These are phyloP conservation scores for Drosophila fungiperda DNA, from an alignment of 2,888 invertebrate genomes.

Conservation along the genomic window DNA sequence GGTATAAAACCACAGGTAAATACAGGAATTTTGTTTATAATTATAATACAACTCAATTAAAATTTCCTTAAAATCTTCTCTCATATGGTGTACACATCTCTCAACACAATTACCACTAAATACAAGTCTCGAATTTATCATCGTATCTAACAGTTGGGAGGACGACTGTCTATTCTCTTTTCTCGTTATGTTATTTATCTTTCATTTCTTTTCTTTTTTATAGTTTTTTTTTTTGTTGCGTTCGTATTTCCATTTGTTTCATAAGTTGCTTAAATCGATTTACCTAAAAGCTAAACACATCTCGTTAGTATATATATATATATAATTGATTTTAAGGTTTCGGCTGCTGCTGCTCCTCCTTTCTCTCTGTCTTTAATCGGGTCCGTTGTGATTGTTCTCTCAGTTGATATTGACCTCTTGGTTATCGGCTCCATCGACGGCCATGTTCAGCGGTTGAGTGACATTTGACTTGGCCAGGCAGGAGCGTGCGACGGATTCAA, in stretches of 20 bases:
- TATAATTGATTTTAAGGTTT: constrained; percentile 51
- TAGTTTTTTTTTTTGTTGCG: constrained; percentile 32
- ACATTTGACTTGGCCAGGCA: constrained; percentile 94
- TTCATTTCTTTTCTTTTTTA: constrained; percentile 14
- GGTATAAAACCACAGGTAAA: constrained; percentile 53
- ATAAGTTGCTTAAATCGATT: constrained; percentile 70
- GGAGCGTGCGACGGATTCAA: constrained; percentile 98
- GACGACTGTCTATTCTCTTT: constrained; percentile 1
- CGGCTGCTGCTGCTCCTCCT: constrained; percentile 27
- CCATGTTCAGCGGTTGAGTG: constrained; percentile 84
- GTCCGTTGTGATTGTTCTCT: constrained; percentile 48
- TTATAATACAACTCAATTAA: constrained; percentile 73
- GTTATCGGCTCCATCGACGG: constrained; percentile 81
- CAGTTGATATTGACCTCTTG: constrained; percentile 83
- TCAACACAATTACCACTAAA: constrained; percentile 50
- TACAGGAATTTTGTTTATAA: constrained; percentile 59
- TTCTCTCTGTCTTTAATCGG: constrained; percentile 21
- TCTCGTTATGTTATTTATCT: constrained; percentile 6
- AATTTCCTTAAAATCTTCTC: constrained; percentile 55
- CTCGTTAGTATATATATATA: constrained; percentile 57
- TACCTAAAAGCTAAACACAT: constrained; percentile 71
- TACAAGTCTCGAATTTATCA: constrained; percentile 42
- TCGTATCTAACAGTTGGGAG: constrained; percentile 38
- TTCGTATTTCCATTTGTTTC: constrained; percentile 53
- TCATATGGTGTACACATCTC: constrained; percentile 27